Base-by-base conservation (phyloP, 37 sponge, comb jelly and placozoan species). In the Beroe forskalii region DNA sequence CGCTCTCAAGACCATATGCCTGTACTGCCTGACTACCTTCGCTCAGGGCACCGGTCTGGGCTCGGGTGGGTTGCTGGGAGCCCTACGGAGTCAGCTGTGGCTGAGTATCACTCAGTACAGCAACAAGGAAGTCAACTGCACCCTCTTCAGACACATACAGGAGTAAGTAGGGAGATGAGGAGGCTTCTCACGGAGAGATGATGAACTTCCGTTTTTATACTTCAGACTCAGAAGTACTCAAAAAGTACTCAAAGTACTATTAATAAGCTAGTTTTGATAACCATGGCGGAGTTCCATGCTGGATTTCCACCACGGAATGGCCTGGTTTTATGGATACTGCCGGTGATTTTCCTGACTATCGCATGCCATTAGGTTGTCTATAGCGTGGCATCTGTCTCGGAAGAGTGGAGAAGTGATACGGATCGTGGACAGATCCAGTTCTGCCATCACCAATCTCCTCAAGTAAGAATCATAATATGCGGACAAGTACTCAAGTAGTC, bases 321-420 rank as follows among this genome's bases (percentile, higher is more conserved):
- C n/a, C n/a, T n/a, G n/a, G n/a, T n/a, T n/a, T n/a, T n/a, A n/a
- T n/a, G n/a, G n/a, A n/a, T n/a, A n/a, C n/a, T n/a, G n/a, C n/a
- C n/a, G n/a, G n/a, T n/a, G n/a, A n/a, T n/a, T n/a, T n/a, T n/a
- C n/a, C n/a, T n/a, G n/a, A n/a, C n/a, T n/a, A n/a, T n/a, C n/a
- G n/a, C n/a, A n/a, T n/a, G n/a, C n/a, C n/a, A n/a, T n/a, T 48
- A 80, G 92, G 39, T 93, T 99, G 32, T 96, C 97, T 24, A 92
- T 99, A 19, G 92, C 96, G 25, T 99, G 97, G 97, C 99, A 99
- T 91, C 91, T 99, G 20, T 93, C 93, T 0, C 92, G 97, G 14
- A 99, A 99, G 91, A 99, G 97, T 0, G 98, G 99, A 40, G 99
- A 96, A 76, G 95, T 99, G 0, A 90, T 99, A 32, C 62, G 96